Conservation (phyloP, 2,888 invertebrate species). For the Ypsolopha scabrella region DNA sequence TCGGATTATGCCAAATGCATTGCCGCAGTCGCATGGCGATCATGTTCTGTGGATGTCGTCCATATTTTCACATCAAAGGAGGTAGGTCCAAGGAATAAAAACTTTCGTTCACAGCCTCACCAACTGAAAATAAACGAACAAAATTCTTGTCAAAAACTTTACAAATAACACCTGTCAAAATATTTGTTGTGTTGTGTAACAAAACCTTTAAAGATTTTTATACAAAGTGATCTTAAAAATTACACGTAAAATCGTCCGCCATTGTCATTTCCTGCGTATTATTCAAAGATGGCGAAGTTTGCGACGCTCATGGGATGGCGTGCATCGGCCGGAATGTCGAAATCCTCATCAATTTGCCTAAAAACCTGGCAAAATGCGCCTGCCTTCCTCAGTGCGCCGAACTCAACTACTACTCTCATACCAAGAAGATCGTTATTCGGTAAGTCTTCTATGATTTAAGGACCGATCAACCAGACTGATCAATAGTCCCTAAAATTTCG, state of each 20-base stretch:
- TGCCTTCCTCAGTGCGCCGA: conserved; percentile 62
- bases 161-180: too few species aligned
- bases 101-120: too few species aligned
- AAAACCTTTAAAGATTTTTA: too few species aligned
- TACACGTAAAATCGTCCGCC: neutral
- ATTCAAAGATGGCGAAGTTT: conserved; percentile 54
- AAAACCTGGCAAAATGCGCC: conserved; percentile 60
- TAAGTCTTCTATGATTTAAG: conserved; percentile 22
- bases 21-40: conserved; percentile 61
- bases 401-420: conserved; percentile 62
- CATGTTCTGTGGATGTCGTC: conserved; percentile 66
- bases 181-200: too few species aligned
- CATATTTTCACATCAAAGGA: conserved; percentile 61
- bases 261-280: neutral
- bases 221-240: too few species aligned
- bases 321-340: conserved; percentile 65
- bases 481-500: neutral
- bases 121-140: too few species aligned
- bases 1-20: conserved; percentile 66
- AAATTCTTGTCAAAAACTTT: too few species aligned
- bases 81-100: conserved; percentile 22
- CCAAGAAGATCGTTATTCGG: conserved; percentile 60
- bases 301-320: conserved; percentile 64
- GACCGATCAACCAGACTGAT: neutral
- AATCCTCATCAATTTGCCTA: conserved; percentile 60